Base-by-base conservation (phyloP, 2,113 vertebrate genomes). In the Eublepharis macularius region DNA sequence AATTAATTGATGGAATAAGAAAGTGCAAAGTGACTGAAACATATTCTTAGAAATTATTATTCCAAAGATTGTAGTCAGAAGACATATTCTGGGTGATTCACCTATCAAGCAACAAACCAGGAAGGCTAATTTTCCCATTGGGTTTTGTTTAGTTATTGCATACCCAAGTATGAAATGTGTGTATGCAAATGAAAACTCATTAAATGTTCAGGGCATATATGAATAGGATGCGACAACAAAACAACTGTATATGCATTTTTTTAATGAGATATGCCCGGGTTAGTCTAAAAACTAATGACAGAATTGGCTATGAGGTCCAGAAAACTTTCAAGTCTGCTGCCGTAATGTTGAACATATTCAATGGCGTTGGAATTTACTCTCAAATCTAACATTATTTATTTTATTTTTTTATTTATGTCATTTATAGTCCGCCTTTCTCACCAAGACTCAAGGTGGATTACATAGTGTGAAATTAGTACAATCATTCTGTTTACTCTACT, bases 271-370 rank as follows among this genome's bases (percentile, higher is more conserved):
- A 16, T 81, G 45, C 5, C 19, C 41, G 14, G 9, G 32, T 13
- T 5, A 69, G 5, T 29, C 21, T 5, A 36, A 49, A 81, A 81
- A 34, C 17, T 47, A 69, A 81, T 29, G 66, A 6, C 26, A 66
- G 16, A 26, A 78, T 0, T 57, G 66, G 24, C 3, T 21, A 47
- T 21, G 19, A 1, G n/a, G 0, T 19, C 6, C 41, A 63, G n/a
- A 43, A 1, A 29, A 6, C 43, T 36, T 0, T 1, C 49, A 7
- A 0, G 17, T 29, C 21, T 76, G 32, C 43, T 47, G 16, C 16
- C 17, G 12, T 78, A 39, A 16, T 41, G 21, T 3, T 32, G n/a
- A n/a, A 29, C 13, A 9, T 8, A 8, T 63, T 63, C 60, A 63
- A 63, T 2, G 26, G 60, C 24, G 29, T 6, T 21, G 54, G 54